Evolutionary conservation across 1,140 invertebrate genomes (phyloP).

Genomic region (Linepithema humile): DNA sequence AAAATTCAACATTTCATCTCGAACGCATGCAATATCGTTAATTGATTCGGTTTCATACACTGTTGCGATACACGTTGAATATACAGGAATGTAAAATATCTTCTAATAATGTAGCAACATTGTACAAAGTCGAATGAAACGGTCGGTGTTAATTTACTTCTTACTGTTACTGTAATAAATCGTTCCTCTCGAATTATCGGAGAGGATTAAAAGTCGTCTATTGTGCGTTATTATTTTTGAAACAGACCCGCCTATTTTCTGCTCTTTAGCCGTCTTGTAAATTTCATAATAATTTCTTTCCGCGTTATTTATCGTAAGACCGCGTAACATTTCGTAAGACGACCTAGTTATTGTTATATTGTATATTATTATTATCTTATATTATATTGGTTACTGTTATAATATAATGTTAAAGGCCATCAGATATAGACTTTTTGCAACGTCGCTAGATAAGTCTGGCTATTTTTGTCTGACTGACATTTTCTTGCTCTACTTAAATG

Average conservation of each 20-base stretch:
- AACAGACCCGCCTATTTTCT: not conserved
- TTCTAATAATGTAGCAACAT: constrained; percentile 50
- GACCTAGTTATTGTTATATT: not conserved
- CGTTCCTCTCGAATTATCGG: constrained; percentile 85
- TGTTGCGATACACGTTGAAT: constrained; percentile 5
- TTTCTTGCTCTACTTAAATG: constrained; percentile 39
- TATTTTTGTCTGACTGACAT: constrained; percentile 42
- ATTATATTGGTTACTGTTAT: not conserved
- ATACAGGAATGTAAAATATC: constrained; percentile 20
- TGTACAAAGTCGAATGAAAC: constrained; percentile 75
- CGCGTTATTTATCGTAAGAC: not conserved
- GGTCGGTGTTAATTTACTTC: constrained; percentile 76
- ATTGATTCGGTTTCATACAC: constrained; percentile 14
- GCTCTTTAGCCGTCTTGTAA: not conserved
- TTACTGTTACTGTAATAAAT: constrained; percentile 89
- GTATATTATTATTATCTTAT: too few species aligned
- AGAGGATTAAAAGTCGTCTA: constrained; percentile 65
- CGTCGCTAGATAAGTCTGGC: not conserved
- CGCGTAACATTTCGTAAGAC: not conserved
- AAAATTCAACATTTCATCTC: constrained; percentile 6
- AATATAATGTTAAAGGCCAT: not conserved
- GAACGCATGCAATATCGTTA: not conserved
- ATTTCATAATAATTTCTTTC: not conserved
- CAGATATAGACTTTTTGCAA: not conserved
- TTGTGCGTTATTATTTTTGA: constrained; percentile 8